Conservation (phyloP, 2,797 vertebrate genomes). For the Pseudochromis fuscus region DNA sequence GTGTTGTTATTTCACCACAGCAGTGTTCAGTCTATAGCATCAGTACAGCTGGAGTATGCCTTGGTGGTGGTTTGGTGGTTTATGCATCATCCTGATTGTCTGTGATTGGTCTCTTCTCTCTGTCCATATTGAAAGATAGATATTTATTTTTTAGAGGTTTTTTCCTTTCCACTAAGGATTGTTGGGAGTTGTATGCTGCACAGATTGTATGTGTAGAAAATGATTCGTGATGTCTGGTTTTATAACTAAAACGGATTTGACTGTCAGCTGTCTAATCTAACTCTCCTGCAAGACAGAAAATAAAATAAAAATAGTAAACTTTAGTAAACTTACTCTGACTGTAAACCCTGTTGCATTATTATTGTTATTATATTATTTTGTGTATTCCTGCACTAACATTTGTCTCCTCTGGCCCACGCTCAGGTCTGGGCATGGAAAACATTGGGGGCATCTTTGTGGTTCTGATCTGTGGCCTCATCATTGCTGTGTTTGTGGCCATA, state of each 20-base stretch:
- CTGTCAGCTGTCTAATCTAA: neutral
- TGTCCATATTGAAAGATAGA: too few relatives aligned
- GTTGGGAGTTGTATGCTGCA: neutral
- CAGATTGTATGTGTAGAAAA: too few relatives aligned
- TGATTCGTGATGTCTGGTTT: neutral
- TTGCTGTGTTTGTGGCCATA: constrained; percentile 94
- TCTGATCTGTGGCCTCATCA: constrained; percentile 94
- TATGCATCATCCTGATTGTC: neutral
- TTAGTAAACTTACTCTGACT: too few relatives aligned
- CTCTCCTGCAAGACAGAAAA: neutral
- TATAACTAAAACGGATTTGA: neutral
- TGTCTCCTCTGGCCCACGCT: constrained; percentile 15
- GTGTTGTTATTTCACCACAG: too few relatives aligned
- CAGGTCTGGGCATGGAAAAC: constrained; percentile 96
- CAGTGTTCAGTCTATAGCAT: too few relatives aligned
- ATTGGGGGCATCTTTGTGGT: constrained; percentile 96
- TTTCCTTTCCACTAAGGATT: too few relatives aligned
- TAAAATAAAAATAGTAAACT: too few relatives aligned
- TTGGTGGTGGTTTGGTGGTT: too few relatives aligned
- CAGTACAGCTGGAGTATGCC: too few relatives aligned
- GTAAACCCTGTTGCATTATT: too few relatives aligned
- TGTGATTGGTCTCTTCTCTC: neutral
- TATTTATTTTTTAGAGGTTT: too few relatives aligned
- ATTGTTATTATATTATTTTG: neutral
- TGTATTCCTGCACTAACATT: neutral